These are phyloP conservation scores for Melitaea cinxia DNA, from an alignment of 1,140 invertebrate species.

Conservation along the genomic window DNA sequence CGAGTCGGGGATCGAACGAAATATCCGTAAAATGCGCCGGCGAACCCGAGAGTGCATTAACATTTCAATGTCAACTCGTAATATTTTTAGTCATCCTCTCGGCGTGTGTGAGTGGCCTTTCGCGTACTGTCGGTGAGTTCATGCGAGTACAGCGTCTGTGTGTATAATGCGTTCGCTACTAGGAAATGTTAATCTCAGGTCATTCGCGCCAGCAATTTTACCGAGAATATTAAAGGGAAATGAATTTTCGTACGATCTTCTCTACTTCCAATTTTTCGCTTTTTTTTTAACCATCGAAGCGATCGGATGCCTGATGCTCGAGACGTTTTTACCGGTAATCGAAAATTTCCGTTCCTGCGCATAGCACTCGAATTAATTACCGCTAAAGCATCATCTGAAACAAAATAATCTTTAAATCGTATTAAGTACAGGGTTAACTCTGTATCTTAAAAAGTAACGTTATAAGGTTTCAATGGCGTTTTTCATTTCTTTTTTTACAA, in stretches of 20 bases:
- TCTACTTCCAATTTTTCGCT: slow-evolving; percentile 29
- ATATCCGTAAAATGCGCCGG: slow-evolving; percentile 65
- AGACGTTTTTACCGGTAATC: slow-evolving; percentile 15
- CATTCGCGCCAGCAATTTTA: slow-evolving; percentile 56
- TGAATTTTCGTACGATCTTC: slow-evolving; percentile 42
- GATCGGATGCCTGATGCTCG: neutral
- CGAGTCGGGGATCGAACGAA: slow-evolving; percentile 45
- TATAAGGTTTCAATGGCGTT: neutral
- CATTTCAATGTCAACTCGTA: slow-evolving; percentile 79
- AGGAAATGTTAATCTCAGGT: slow-evolving; percentile 69
- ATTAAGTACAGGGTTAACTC: too few species aligned
- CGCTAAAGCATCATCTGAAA: neutral
- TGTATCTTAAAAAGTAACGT: neutral
- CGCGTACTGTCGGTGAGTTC: slow-evolving; percentile 42
- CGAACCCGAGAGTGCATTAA: slow-evolving; percentile 72
- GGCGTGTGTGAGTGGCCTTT: slow-evolving; percentile 66
- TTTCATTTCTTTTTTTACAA: neutral
- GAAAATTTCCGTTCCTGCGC: neutral
- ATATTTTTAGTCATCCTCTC: slow-evolving; percentile 75
- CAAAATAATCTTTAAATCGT: neutral
- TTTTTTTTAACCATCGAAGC: slow-evolving; percentile 18
- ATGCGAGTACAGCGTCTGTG: slow-evolving; percentile 40
- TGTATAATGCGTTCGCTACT: slow-evolving; percentile 51
- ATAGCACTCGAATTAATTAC: neutral
- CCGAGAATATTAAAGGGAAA: slow-evolving; percentile 50